Conservation (phyloP, 2,888 invertebrate genomes). For the Cheilosia soror region DNA sequence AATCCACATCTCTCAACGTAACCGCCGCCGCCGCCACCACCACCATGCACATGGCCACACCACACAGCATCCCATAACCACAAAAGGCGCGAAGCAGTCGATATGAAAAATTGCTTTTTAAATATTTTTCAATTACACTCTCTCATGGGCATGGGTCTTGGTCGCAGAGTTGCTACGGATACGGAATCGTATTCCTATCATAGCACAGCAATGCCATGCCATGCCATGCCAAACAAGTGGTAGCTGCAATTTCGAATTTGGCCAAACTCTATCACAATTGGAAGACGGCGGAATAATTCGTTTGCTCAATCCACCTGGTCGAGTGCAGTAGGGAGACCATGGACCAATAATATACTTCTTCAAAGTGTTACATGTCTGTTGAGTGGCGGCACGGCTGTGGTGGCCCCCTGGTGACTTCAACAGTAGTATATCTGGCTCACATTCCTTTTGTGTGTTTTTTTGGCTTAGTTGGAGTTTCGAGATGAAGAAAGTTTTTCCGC, state of each 20-base stretch:
- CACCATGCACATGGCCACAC: constrained; percentile 18
- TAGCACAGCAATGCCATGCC: neutral
- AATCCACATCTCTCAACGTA: constrained; percentile 61
- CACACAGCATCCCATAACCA: constrained; percentile 43
- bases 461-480: neutral
- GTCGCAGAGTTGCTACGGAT: neutral
- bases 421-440: constrained; percentile 61
- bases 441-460: constrained; percentile 42
- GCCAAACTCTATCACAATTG: constrained; percentile 62
- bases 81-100: constrained; percentile 71
- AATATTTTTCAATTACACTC: constrained; percentile 75
- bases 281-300: constrained; percentile 41
- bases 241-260: constrained; percentile 65
- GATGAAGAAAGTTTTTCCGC: constrained; percentile 19
- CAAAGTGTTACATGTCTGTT: constrained; percentile 56
- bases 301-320: constrained; percentile 52
- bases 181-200: neutral
- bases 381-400: constrained; percentile 33
- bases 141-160: constrained; percentile 44
- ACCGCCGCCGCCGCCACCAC: constrained; percentile 34
- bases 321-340: constrained; percentile 12
- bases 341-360: constrained; percentile 43
- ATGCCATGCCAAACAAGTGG: constrained; percentile 14
- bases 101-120: constrained; percentile 75
- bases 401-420: constrained; percentile 60